These are phyloP conservation scores for Myathropa florea DNA, from an alignment of 2,888 invertebrate genomes.

Conservation along the genomic window DNA sequence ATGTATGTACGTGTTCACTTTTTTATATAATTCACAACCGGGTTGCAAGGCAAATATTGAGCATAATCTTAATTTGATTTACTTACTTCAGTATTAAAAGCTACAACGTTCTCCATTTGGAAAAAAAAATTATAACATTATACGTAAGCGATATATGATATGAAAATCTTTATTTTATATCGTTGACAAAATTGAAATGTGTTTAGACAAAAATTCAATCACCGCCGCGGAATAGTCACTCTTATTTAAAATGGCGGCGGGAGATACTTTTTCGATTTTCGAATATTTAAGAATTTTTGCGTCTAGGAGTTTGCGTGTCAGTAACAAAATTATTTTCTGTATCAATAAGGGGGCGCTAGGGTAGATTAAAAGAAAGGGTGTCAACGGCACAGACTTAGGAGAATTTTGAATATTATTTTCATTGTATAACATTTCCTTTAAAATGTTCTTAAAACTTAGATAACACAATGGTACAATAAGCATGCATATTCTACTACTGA, in stretches of 20 bases:
- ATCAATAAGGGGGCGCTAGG: neutral
- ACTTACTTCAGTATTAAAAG: conserved; percentile 80
- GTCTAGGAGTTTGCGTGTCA: conserved; percentile 51
- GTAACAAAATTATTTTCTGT: neutral
- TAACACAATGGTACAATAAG: too few species aligned
- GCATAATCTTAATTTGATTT: neutral
- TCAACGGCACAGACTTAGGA: neutral
- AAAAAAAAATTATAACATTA: conserved; percentile 43
- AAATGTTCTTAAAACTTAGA: too few species aligned
- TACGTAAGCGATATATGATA: conserved; percentile 8
- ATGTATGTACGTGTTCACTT: neutral
- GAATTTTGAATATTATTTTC: too few species aligned
- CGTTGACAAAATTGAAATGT: conserved; percentile 25
- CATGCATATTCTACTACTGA: too few species aligned
- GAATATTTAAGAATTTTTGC: conserved; percentile 44
- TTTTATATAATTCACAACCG: conserved; percentile 62
- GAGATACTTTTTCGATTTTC: conserved; percentile 46
- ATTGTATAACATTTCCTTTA: too few species aligned
- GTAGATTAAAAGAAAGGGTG: neutral
- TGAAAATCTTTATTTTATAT: neutral
- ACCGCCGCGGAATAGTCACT: conserved; percentile 42
- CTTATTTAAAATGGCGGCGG: conserved; percentile 57
- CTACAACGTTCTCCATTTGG: conserved; percentile 79
- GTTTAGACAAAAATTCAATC: conserved; percentile 24
- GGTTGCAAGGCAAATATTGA: neutral